Evolutionary conservation across 2,797 vertebrate genomes (phyloP), one percentile per base, ranked within the genome.

Genomic region (Phyllotis vaccarum): DNA sequence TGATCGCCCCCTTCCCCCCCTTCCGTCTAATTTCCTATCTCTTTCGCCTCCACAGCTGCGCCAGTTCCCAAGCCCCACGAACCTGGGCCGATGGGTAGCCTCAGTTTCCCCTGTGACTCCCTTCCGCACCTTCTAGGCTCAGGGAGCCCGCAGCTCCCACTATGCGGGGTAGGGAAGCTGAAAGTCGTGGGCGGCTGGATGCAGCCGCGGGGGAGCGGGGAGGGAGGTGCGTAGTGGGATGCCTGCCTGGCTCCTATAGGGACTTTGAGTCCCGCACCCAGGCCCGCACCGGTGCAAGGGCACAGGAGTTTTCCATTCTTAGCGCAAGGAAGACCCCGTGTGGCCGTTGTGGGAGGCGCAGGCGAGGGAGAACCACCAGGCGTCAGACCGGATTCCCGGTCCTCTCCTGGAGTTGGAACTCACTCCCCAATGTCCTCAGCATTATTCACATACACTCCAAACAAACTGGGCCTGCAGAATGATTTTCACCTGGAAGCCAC

Each of bases 261-360:
- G 29, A 29, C 64, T 34, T 6, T 22, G 54, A 80, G 24, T 27
- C 31, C 79, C 5, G 68, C n/a, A 19, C 93, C 80, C 22, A n/a
- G 34, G 10, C 76, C 58, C 21, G 66, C 2, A 21, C 70, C 27
- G 0, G 70, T 3, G 8, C 88, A 5, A 13, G 17, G 54, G 7
- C 29, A 1, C 1, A 16, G 14, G 14, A 14, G 72, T 64, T 81
- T 81, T 85, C 85, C 95, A 97, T 98, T 97, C 96, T 40, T 95
- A 74, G 94, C 94, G 79, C 97, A 97, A 98, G 96, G 97, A 66
- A 74, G 97, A 97, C 97, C 97, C 96, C 97, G 96, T 78, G 97
- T 97, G 97, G 97, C 89, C 68, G 46, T 10, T 56, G 19, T 29
- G 31, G 40, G 96, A 49, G 97, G 70, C 86, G 34, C 91, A 52